Conservation (phyloP, 2,113 vertebrate species). For the Acanthochromis polyacanthus region DNA sequence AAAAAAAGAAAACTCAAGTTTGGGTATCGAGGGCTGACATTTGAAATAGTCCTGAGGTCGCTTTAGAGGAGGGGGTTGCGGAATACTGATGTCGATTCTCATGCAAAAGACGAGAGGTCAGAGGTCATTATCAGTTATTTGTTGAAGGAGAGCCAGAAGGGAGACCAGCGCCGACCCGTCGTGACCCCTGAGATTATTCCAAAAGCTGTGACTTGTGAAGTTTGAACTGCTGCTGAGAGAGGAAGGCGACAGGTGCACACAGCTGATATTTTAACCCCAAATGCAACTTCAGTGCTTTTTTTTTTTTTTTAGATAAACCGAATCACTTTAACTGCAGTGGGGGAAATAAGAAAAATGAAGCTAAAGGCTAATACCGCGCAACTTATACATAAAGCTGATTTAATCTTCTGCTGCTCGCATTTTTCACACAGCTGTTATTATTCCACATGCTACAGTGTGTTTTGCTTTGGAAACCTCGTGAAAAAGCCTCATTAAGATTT, state of each 20-base stretch:
- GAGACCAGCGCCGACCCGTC: slow-evolving; percentile 82
- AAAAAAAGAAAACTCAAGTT: slow-evolving; percentile 77
- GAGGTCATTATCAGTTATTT: slow-evolving; percentile 89
- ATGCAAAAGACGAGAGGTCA: slow-evolving; percentile 88
- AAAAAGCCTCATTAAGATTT: slow-evolving; percentile 80
- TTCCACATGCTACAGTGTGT: slow-evolving; percentile 66
- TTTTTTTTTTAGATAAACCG: neutral
- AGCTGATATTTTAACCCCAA: slow-evolving; percentile 24
- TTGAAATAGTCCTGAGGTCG: slow-evolving; percentile 75
- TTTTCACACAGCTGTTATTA: slow-evolving; percentile 67
- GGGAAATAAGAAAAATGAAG: slow-evolving; percentile 17
- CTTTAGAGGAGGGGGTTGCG: slow-evolving; percentile 59
- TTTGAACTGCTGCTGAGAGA: slow-evolving; percentile 29
- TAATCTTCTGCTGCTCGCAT: slow-evolving; percentile 25
- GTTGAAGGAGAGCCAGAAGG: slow-evolving; percentile 85
- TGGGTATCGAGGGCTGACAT: slow-evolving; percentile 85
- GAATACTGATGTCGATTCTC: slow-evolving; percentile 87
- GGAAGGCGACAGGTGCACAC: slow-evolving; percentile 7
- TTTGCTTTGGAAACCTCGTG: slow-evolving; percentile 71
- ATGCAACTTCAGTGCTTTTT: neutral
- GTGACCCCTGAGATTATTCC: slow-evolving; percentile 83
- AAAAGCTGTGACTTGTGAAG: slow-evolving; percentile 68
- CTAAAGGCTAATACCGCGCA: neutral
- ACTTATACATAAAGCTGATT: slow-evolving; percentile 22
- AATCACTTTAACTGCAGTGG: neutral